Conservation (phyloP, 1,140 invertebrate species). For the Trichogramma pretiosum region DNA sequence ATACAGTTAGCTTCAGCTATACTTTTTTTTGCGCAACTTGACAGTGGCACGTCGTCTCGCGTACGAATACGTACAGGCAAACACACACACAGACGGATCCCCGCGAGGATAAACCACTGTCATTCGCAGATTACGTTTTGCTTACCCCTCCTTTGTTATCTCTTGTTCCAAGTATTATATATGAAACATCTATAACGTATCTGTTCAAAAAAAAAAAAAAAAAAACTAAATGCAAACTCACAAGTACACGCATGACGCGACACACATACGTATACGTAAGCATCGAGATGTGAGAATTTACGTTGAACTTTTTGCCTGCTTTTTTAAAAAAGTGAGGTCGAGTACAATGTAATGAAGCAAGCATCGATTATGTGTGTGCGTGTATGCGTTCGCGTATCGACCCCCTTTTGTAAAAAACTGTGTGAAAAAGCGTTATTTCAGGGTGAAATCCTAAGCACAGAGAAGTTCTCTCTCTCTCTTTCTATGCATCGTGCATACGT, state of each 20-base stretch:
- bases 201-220: neutral
- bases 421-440: constrained; percentile 46
- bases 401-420: constrained; percentile 36
- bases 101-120: constrained; percentile 14
- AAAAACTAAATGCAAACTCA: no score
- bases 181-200: neutral
- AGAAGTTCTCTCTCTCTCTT: constrained; percentile 23
- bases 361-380: no score
- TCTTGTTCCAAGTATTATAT: no score
- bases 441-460: constrained; percentile 42
- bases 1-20: neutral
- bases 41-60: no score
- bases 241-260: no score
- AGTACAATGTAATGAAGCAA: constrained; percentile 16
- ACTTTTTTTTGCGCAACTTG: neutral
- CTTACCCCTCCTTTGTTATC: constrained; percentile 15
- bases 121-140: constrained; percentile 16
- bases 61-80: neutral
- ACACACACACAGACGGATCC: neutral
- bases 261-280: neutral
- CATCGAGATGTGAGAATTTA: constrained; percentile 32
- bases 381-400: no score
- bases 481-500: constrained; percentile 6
- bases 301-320: constrained; percentile 24
- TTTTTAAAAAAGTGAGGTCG: constrained; percentile 16